Base-by-base conservation (phyloP, 2,888 invertebrate genomes). In the Pseudoips prasinana region DNA sequence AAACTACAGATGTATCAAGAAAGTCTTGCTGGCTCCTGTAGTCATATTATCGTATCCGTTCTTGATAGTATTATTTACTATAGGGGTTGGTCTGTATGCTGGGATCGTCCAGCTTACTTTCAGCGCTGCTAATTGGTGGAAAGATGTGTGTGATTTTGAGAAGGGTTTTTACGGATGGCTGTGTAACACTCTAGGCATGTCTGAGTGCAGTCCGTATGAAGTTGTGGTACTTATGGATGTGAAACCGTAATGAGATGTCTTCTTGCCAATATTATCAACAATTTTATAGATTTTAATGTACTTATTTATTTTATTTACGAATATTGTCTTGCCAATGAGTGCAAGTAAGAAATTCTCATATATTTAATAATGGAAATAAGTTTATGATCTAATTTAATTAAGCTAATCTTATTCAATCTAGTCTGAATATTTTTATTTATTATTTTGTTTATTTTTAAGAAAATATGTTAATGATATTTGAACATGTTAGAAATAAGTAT, bases 161-260 rank as follows among this genome's bases (percentile, higher is more conserved):
- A 94, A 94, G 72, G 94, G 94, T 0, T 94, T 94, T 76, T 94
- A 93, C 53, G 94, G 94, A 3, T 94, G 94, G 94, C 75, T 94
- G 8, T 94, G 94, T 65, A 90, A 92, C 36, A 81, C 90, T 22
- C 54, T 94, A 19, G 90, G 90, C 38, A 80, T 94, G 53, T 92
- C 93, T 8, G 92, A 94, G 58, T 94, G 94, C 63, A 91, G 94
- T 52, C 94, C 94, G 0, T 94, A 94, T 73, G 93, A 94, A 68
- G 92, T 93, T 33, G 92, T 93, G 1, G 81, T 93, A 26, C 67
- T 92, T 22, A 91, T 91, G 58, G 92, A 92, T 70, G 89, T 91
- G 0, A 89, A 88, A 47, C 74, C 79, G 22, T 58, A 53, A 17
- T 20, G 7, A 14, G 64, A 62, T 19, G 5, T 8, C n/a, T n/a